These are phyloP conservation scores for Psophia crepitans DNA, from an alignment of 2,113 vertebrate species.

Conservation along the genomic window DNA sequence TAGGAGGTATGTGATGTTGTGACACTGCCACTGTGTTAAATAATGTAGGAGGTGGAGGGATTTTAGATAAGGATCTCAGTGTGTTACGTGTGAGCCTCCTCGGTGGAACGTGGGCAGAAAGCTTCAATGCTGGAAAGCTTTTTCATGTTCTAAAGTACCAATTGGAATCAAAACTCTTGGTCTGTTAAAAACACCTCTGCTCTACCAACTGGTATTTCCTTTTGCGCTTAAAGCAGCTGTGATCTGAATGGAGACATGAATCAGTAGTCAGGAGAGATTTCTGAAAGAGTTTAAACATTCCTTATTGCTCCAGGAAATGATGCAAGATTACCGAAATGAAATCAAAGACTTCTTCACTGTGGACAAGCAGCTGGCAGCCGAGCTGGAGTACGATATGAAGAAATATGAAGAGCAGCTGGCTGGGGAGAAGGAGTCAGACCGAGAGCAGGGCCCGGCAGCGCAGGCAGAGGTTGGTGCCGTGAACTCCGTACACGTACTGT, in stretches of 20 bases:
- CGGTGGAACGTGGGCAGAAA: conserved; percentile 22
- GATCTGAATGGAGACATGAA: conserved; percentile 50
- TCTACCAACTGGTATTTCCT: conserved; percentile 65
- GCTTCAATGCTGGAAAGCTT: background rate
- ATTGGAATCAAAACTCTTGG: conserved; percentile 4
- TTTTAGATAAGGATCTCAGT: background rate
- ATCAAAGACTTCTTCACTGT: conserved; percentile 88
- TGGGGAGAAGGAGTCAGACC: conserved; percentile 59
- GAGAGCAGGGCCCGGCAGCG: background rate
- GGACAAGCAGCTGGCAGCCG: conserved; percentile 89
- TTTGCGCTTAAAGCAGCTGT: conserved; percentile 51
- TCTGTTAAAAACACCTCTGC: conserved; percentile 65
- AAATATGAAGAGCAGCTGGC: conserved; percentile 80
- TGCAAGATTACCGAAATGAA: conserved; percentile 90
- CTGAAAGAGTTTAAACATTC: conserved; percentile 8
- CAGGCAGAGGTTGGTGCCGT: background rate
- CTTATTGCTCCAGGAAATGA: conserved; percentile 79
- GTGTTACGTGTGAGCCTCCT: conserved; percentile 17
- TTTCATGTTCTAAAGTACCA: conserved; percentile 7
- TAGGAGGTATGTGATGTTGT: conserved; percentile 4
- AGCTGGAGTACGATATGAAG: conserved; percentile 92
- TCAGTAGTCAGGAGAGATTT: conserved; percentile 34
- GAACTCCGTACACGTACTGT: background rate
- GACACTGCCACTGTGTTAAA: conserved; percentile 34
- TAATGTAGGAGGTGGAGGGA: conserved; percentile 25